Percentiles rank a stretch among this genome's conserved stretches.
Conservation (phyloP, 2,113 vertebrate genomes). For the Panthera uncia region DNA sequence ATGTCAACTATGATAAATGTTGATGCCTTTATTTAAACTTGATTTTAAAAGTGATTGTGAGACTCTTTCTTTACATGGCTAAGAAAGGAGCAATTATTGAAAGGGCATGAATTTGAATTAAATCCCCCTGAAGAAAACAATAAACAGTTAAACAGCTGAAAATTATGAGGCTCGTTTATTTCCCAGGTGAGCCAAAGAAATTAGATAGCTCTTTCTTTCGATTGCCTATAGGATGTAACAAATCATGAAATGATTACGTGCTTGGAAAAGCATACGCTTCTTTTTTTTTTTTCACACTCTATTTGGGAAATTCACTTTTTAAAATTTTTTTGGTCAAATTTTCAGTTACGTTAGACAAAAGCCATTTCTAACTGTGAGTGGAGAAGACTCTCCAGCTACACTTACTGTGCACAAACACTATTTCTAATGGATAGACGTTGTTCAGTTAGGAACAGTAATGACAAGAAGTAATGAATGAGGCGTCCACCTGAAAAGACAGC, state of each 20-base stretch:
- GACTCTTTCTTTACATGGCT: neutral
- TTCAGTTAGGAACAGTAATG: neutral
- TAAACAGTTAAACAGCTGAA: constrained; percentile 54
- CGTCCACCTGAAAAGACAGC: rapidly evolving
- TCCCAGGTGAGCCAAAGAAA: constrained; percentile 61
- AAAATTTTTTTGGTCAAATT: neutral
- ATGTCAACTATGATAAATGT: neutral
- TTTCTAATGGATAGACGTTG: neutral
- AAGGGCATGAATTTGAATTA: constrained; percentile 42
- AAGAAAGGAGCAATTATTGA: constrained; percentile 30
- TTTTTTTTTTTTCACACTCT: neutral
- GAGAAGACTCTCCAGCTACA: neutral
- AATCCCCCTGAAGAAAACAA: constrained; percentile 53
- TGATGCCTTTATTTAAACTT: neutral
- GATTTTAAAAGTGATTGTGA: neutral
- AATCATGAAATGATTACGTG: constrained; percentile 2
- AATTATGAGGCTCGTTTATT: constrained; percentile 65
- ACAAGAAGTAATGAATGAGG: neutral
- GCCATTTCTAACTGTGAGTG: neutral
- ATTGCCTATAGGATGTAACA: neutral
- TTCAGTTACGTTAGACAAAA: neutral
- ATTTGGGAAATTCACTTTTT: neutral
- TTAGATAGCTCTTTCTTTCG: constrained; percentile 26
- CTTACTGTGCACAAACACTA: neutral
- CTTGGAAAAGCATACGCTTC: neutral